phyloP scores from a whole-genome alignment of 2,113 vertebrate species.

The Dissostichus mawsoni region DNA sequence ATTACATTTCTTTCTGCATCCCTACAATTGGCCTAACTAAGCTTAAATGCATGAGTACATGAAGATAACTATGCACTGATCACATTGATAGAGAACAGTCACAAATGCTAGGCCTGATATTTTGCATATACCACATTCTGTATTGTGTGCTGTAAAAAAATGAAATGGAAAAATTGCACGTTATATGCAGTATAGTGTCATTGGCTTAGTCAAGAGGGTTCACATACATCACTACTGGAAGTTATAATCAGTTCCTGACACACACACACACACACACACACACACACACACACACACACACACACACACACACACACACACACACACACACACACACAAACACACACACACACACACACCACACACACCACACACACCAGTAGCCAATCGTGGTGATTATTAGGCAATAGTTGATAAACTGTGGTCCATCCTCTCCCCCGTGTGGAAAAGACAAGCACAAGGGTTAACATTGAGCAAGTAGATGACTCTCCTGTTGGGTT shows the following conservation, averaged over 20 bases:
- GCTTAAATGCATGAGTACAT: not conserved
- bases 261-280: not conserved
- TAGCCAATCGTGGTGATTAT: constrained; percentile 51
- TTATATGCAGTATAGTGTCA: too few species aligned
- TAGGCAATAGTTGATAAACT: constrained; percentile 48
- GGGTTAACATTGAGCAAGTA: constrained; percentile 14
- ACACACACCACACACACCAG: constrained; percentile 19
- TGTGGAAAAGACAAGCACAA: constrained; percentile 68
- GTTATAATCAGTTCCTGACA: too few species aligned
- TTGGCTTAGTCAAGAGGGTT: too few species aligned
- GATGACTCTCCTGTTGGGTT: not conserved
- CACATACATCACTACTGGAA: too few species aligned
- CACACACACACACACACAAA: constrained; percentile 20
- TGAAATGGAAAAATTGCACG: not conserved
- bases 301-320: constrained; percentile 20
- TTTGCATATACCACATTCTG: not conserved
- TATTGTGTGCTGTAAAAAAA: not conserved
- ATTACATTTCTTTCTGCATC: not conserved
- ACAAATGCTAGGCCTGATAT: not conserved
- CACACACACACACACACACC: constrained; percentile 13
- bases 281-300: constrained; percentile 19
- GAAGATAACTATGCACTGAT: not conserved
- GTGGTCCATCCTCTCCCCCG: constrained; percentile 72
- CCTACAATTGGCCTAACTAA: not conserved
- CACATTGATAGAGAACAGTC: not conserved